phyloP scores from a whole-genome alignment of 2,888 invertebrate genomes.

The Pachycephus smyrnensis region DNA sequence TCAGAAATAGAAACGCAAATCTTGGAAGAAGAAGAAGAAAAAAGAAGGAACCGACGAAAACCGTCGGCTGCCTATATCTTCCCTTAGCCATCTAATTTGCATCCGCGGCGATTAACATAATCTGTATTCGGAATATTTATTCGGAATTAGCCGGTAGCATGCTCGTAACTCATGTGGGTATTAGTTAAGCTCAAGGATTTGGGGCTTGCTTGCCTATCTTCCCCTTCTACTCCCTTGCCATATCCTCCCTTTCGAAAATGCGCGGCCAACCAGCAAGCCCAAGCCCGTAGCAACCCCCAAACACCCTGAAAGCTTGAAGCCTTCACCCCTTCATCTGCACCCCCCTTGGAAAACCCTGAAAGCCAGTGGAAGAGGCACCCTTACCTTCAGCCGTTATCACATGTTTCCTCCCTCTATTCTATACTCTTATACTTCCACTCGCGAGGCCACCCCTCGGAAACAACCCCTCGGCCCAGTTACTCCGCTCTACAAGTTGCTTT shows the following conservation, averaged over 20 bases:
- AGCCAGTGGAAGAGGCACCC: not conserved
- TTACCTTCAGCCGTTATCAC: constrained; percentile 41
- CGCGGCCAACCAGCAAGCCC: not conserved
- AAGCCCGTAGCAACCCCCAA: not conserved
- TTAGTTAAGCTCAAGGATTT: constrained; percentile 66
- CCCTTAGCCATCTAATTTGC: constrained; percentile 59
- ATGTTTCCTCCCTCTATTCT: constrained; percentile 31
- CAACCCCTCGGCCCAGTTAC: not conserved
- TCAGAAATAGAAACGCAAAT: not conserved
- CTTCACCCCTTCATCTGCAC: not conserved
- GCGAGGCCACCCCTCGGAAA: not conserved
- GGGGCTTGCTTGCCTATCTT: constrained; percentile 52
- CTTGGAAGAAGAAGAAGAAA: not conserved
- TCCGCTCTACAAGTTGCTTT: constrained; percentile 20
- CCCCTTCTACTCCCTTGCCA: constrained; percentile 8
- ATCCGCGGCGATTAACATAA: constrained; percentile 65
- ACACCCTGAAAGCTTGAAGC: not conserved
- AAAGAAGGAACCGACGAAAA: not conserved
- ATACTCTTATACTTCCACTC: not conserved
- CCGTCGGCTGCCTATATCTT: constrained; percentile 24
- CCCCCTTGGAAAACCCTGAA: not conserved
- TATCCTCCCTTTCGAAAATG: constrained; percentile 4
- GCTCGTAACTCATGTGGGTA: constrained; percentile 64
- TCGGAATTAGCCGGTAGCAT: constrained; percentile 62
- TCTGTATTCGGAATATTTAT: constrained; percentile 67